Evolutionary conservation across 92 coral and sea anemone species (phyloP).

Genomic region (Umimayanthus kanabou): DNA sequence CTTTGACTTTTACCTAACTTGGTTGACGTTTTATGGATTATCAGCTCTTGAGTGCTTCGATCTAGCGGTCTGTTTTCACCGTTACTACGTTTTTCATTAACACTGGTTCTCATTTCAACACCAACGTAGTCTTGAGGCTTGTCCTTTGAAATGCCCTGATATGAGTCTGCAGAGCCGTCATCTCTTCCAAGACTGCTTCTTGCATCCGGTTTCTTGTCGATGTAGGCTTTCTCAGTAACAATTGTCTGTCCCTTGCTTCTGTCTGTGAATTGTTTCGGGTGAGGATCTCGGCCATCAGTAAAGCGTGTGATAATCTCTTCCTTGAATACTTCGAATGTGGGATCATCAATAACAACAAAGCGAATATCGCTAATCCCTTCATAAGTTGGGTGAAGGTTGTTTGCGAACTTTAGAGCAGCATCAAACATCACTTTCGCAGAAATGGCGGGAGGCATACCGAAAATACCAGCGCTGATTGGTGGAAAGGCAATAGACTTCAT

Average conservation of each 20-base stretch:
- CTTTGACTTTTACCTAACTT: not conserved
- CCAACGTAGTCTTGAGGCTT: not conserved
- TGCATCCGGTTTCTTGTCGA: not conserved
- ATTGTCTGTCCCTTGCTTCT: not conserved
- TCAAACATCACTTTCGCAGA: conserved; percentile 45
- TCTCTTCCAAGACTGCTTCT: not conserved
- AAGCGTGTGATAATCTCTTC: conserved; percentile 25
- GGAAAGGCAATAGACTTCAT: conserved; percentile 43
- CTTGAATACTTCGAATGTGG: conserved; percentile 15
- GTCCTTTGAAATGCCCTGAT: not conserved
- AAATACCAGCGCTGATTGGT: conserved; percentile 44
- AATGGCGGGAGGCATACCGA: conserved; percentile 36
- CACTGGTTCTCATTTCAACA: not conserved
- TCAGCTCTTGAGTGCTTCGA: no score
- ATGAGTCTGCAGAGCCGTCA: not conserved
- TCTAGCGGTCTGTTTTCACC: not conserved
- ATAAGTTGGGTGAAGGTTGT: conserved; percentile 22
- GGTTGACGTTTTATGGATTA: no score
- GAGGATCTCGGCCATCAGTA: not conserved
- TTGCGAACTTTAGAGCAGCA: conserved; percentile 15
- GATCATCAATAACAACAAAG: conserved; percentile 28
- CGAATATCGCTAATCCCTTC: conserved; percentile 32
- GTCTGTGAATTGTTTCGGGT: not conserved
- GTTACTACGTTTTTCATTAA: not conserved
- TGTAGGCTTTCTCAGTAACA: not conserved